A percentile compares a stretch with the other conserved stretches of the same genome.
Evolutionary conservation across 2,888 invertebrate species (phyloP).

Genomic region (Lingula anatina): DNA sequence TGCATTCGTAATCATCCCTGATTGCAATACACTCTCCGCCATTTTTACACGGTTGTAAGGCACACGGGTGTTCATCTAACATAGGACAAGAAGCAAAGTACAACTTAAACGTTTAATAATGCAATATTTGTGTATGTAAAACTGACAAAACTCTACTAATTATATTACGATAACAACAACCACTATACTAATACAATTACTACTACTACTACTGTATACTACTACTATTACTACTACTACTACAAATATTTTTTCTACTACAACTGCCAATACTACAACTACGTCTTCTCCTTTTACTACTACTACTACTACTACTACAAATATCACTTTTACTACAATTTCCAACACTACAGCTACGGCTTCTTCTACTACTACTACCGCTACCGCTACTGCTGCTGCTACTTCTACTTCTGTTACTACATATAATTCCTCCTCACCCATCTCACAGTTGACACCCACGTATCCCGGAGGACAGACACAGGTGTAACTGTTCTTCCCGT

Average conservation of each 20-base stretch:
- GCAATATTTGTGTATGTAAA: too few relatives aligned
- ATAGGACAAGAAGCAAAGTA: too few relatives aligned
- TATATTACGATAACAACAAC: too few relatives aligned
- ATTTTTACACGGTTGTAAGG: too few relatives aligned
- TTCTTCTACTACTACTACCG: constrained; percentile 1
- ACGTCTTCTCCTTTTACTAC: constrained; percentile 1
- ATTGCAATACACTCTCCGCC: too few relatives aligned
- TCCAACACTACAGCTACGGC: neutral
- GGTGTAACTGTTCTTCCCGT: constrained; percentile 91
- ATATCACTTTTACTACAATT: neutral
- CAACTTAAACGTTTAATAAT: too few relatives aligned
- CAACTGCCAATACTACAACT: constrained; percentile 1
- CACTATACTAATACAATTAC: too few relatives aligned
- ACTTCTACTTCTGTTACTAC: neutral
- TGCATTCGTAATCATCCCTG: too few relatives aligned
- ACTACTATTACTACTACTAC: constrained; percentile 1
- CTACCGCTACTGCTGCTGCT: neutral
- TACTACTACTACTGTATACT: too few relatives aligned
- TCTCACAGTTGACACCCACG: constrained; percentile 86
- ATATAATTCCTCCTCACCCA: too few relatives aligned
- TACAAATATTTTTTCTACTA: constrained; percentile 2
- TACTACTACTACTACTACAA: neutral
- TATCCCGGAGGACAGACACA: constrained; percentile 86
- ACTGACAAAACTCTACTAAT: too few relatives aligned
- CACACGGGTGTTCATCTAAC: too few relatives aligned